phyloP scores from a whole-genome alignment of 1,140 invertebrate genomes.

The Stegodyphus dumicola region DNA sequence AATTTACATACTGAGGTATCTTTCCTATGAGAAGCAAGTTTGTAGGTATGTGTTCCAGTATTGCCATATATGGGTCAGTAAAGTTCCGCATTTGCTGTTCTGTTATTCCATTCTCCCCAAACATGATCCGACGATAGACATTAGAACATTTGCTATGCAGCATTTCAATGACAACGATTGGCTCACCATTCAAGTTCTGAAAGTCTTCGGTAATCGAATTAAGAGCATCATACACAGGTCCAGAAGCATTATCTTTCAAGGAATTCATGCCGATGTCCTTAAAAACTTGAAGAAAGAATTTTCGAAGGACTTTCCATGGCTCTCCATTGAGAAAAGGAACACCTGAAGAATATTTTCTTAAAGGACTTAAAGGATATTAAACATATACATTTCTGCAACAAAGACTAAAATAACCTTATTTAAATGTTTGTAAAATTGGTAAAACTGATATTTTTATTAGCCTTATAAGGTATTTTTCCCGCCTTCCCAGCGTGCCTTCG shows the following conservation, averaged over 20 bases:
- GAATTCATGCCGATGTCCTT: not conserved
- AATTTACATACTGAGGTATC: no score
- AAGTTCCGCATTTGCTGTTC: not conserved
- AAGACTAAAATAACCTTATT: no score
- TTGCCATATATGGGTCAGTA: no score
- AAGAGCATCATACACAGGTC: not conserved
- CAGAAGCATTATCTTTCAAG: not conserved
- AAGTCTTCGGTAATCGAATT: not conserved
- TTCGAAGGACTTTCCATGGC: not conserved
- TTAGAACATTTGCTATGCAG: not conserved
- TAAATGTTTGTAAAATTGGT: no score
- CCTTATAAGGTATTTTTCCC: no score
- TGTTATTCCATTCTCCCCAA: not conserved
- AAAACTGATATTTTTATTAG: no score
- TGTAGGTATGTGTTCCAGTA: no score
- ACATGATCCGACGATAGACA: not conserved
- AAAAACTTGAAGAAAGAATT: not conserved
- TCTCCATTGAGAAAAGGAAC: not conserved
- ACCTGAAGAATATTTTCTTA: not conserved
- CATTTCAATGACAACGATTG: not conserved
- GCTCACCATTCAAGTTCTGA: not conserved
- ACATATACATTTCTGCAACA: no score
- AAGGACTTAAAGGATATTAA: no score
- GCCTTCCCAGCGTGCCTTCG: no score
- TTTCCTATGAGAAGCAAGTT: no score